These are phyloP conservation scores for Erynnis tages DNA, from an alignment of 2,888 invertebrate species.

Conservation along the genomic window DNA sequence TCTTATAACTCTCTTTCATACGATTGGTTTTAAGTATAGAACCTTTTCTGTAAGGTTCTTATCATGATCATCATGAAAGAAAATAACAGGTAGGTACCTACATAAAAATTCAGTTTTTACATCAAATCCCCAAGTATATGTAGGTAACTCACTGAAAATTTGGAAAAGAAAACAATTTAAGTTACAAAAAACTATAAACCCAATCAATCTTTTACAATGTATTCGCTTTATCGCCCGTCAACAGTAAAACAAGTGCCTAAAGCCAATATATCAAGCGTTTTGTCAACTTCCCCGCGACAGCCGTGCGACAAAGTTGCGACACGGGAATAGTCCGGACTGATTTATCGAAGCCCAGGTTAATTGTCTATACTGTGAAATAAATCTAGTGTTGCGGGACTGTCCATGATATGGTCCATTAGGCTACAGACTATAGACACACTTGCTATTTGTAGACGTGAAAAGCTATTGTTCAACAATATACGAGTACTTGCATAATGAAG, in stretches of 20 bases:
- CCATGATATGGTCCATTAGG: conserved; percentile 34
- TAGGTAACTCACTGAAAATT: no score
- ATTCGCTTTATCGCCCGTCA: background rate
- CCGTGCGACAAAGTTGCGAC: conserved; percentile 43
- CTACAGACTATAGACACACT: background rate
- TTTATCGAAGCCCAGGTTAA: conserved; percentile 54
- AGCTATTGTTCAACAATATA: background rate
- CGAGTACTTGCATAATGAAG: no score
- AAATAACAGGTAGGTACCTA: no score
- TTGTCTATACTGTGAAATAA: conserved; percentile 53
- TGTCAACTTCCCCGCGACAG: conserved; percentile 43
- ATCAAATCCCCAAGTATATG: no score
- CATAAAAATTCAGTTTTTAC: no score
- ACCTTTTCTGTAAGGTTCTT: no score
- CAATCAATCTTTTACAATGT: no score
- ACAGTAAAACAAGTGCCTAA: background rate
- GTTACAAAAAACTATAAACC: no score
- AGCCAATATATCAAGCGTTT: conserved; percentile 48
- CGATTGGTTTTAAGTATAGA: no score
- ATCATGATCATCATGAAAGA: no score
- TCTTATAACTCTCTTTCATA: no score
- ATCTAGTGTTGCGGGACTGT: conserved; percentile 45
- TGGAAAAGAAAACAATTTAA: no score
- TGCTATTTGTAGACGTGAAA: conserved; percentile 15
- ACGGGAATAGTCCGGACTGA: conserved; percentile 43